A percentile compares a stretch with the other conserved stretches of the same genome.
Evolutionary conservation across 2,113 vertebrate genomes (phyloP).

Genomic region (Lamprologus callipterus): DNA sequence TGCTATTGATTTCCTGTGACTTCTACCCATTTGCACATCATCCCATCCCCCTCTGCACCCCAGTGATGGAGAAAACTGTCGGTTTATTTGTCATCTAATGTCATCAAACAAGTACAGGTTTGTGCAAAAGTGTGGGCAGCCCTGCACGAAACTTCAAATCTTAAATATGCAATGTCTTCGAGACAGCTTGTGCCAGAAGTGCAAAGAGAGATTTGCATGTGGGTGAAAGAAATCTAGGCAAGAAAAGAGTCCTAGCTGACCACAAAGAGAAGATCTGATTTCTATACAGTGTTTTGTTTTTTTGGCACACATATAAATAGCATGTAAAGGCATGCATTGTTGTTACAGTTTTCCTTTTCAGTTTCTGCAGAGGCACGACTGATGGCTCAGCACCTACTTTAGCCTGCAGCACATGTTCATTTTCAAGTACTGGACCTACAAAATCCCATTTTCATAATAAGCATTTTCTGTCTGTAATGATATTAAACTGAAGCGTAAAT

Average conservation of each 20-base stretch:
- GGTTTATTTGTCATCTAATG: not conserved
- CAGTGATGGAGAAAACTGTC: not conserved
- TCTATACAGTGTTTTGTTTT: not conserved
- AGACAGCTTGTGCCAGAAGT: not conserved
- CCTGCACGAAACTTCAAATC: not conserved
- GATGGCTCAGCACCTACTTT: not conserved
- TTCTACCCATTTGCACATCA: not conserved
- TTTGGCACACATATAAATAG: not conserved
- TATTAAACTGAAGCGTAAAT: not conserved
- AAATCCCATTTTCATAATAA: not conserved
- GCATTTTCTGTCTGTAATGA: not conserved
- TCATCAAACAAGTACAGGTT: not conserved
- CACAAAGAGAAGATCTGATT: not conserved
- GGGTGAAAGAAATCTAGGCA: not conserved
- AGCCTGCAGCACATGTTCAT: not conserved
- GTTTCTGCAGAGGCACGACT: not conserved
- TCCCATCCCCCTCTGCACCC: conserved; percentile 43
- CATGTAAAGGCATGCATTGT: not conserved
- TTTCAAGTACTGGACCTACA: not conserved
- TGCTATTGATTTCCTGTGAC: conserved; percentile 66
- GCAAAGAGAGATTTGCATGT: not conserved
- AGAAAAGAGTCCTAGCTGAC: not conserved
- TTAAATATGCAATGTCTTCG: not conserved
- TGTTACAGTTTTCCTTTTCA: not conserved
- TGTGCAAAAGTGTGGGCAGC: not conserved